A percentile compares a stretch with the other conserved stretches of the same genome.
Conservation (phyloP, 2,797 vertebrate genomes). For the Micromesistius poutassou region DNA sequence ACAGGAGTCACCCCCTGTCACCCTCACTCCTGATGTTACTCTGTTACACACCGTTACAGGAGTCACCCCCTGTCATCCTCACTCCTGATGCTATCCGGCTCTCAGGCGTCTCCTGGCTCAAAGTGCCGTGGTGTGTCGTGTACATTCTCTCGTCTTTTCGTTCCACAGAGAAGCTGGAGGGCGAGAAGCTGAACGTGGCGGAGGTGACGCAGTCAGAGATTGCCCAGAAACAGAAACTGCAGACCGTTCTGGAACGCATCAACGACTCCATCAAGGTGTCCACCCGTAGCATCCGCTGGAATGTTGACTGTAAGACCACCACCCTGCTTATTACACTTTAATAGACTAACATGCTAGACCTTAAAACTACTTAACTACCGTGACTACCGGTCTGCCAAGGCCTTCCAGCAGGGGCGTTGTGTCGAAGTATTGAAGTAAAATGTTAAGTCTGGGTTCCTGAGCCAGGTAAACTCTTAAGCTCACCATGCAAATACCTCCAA, state of each 20-base stretch:
- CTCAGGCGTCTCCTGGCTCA: background rate
- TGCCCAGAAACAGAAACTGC: constrained; percentile 97
- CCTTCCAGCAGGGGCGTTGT: background rate
- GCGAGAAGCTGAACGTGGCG: constrained; percentile 94
- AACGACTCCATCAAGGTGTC: constrained; percentile 93
- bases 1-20: background rate
- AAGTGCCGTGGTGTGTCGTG: background rate
- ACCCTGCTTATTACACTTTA: background rate
- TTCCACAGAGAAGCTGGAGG: constrained; percentile 89
- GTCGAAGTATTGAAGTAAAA: background rate
- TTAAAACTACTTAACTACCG: background rate
- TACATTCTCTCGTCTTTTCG: background rate
- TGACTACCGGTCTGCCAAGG: background rate
- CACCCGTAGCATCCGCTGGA: constrained; percentile 93
- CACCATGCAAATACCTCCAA: background rate
- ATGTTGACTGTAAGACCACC: constrained; percentile 86
- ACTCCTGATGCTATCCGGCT: too few relatives aligned
- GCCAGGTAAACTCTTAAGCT: background rate
- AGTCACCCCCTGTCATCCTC: too few relatives aligned
- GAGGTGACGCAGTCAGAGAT: constrained; percentile 99
- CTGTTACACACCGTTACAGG: too few relatives aligned
- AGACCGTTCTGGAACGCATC: constrained; percentile 95
- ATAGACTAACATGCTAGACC: background rate
- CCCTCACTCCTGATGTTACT: background rate
- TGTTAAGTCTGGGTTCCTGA: background rate